Conservation (phyloP, 2,797 vertebrate species). For the Chiloscyllium punctatum region DNA sequence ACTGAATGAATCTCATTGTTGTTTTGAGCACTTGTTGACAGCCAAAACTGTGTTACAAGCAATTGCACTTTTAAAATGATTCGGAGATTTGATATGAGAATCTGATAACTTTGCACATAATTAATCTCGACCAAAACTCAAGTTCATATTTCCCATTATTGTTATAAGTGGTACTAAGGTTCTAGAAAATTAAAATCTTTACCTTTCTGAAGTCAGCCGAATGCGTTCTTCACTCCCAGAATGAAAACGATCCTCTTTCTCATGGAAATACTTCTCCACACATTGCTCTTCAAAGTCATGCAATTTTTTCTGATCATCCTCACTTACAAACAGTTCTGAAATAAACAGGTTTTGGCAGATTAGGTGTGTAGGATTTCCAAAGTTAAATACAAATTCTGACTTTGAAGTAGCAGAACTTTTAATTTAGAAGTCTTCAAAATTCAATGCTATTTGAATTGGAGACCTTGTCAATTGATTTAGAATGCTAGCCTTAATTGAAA, state of each 20-base stretch:
- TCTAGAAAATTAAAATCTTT: constrained; percentile 29
- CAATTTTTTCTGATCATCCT: constrained; percentile 98
- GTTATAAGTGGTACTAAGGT: background rate
- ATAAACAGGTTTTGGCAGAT: constrained; percentile 23
- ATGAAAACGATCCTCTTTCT: constrained; percentile 94
- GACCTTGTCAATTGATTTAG: too few relatives aligned
- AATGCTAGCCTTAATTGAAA: too few relatives aligned
- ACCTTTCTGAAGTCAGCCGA: constrained; percentile 94
- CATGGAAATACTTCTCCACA: constrained; percentile 96
- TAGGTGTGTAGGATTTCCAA: background rate
- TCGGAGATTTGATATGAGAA: too few relatives aligned
- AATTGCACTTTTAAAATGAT: background rate
- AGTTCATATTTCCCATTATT: background rate
- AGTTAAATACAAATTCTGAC: background rate
- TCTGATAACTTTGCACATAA: background rate
- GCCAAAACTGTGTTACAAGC: background rate
- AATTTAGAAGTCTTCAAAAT: background rate
- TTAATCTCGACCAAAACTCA: background rate
- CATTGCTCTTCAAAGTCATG: constrained; percentile 98
- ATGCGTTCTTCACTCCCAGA: constrained; percentile 94
- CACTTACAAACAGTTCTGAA: constrained; percentile 88
- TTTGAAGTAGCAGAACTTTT: background rate
- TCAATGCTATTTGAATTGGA: background rate
- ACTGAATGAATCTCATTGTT: background rate
- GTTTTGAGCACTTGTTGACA: background rate